Conservation (phyloP, 2,888 invertebrate species). For the Patella ulyssiponensis region DNA sequence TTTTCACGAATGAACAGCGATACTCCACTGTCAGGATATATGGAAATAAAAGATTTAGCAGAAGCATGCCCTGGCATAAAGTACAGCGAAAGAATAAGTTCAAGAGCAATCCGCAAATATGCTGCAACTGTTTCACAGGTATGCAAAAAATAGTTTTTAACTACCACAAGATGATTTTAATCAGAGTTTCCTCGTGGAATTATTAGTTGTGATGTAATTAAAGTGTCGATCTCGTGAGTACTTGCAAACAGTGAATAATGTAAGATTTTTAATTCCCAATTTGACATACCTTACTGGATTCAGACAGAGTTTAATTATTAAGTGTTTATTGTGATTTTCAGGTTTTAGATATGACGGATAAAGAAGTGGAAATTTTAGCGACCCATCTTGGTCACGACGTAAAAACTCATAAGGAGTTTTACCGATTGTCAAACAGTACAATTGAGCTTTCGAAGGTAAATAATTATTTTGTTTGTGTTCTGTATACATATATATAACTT, state of each 20-base stretch:
- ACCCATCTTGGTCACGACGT: slow-evolving; percentile 26
- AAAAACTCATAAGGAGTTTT: slow-evolving; percentile 23
- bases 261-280: too few relatives aligned
- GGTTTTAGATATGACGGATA: slow-evolving; percentile 22
- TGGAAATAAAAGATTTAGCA: neutral
- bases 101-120: slow-evolving; percentile 6
- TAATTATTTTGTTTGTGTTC: neutral
- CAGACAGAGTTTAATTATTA: too few relatives aligned
- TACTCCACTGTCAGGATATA: neutral
- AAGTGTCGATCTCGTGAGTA: too few relatives aligned
- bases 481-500: neutral
- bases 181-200: too few relatives aligned
- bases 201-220: too few relatives aligned
- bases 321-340: neutral
- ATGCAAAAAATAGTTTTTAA: neutral
- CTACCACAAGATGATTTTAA: too few relatives aligned
- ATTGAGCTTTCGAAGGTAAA: slow-evolving; percentile 17
- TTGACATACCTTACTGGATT: too few relatives aligned
- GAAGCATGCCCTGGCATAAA: slow-evolving; percentile 13
- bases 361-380: slow-evolving; percentile 20
- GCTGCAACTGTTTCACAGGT: neutral
- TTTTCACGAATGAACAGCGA: slow-evolving; percentile 2
- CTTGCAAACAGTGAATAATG: too few relatives aligned
- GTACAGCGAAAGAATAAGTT: slow-evolving; percentile 12
- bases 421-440: slow-evolving; percentile 14